Percentiles rank a stretch among this genome's conserved stretches.
Evolutionary conservation across 2,797 vertebrate species (phyloP).

Genomic region (Protosalanx chinensis): DNA sequence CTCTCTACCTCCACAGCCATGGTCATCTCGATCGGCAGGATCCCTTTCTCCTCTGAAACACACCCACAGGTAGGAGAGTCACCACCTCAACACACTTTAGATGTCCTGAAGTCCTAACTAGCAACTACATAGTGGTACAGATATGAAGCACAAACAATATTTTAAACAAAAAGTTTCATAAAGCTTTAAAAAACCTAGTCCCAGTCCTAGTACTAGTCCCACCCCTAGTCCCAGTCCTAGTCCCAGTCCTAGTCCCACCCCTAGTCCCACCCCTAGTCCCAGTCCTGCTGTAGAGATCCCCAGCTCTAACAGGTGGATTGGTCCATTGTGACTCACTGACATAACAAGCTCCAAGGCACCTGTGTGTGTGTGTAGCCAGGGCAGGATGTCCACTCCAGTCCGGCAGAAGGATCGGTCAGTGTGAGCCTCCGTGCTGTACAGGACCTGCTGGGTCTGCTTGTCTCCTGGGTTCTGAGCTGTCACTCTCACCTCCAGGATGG

Average conservation of each 20-base stretch:
- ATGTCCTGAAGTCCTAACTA: too few species aligned
- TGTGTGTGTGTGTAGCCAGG: constrained; percentile 64
- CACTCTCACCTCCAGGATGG: constrained; percentile 74
- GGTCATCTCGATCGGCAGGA: constrained; percentile 55
- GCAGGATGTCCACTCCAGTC: constrained; percentile 68
- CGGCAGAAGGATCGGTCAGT: constrained; percentile 74
- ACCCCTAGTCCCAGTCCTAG: too few species aligned
- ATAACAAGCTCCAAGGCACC: constrained; percentile 38
- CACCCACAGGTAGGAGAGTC: not conserved
- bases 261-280: too few species aligned
- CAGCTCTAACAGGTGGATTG: too few species aligned
- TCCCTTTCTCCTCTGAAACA: constrained; percentile 47
- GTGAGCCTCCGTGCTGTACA: constrained; percentile 77
- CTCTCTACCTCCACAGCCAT: constrained; percentile 52
- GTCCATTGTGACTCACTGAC: too few species aligned
- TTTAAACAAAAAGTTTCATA: too few species aligned
- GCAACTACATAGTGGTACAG: too few species aligned
- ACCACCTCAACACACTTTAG: not conserved
- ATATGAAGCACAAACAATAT: too few species aligned
- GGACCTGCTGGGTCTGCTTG: constrained; percentile 67
- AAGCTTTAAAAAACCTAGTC: too few species aligned
- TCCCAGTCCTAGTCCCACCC: too few species aligned
- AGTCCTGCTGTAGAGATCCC: too few species aligned
- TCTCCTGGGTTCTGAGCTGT: constrained; percentile 74
- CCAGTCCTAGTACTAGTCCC: too few species aligned